Conservation (phyloP, 1,140 invertebrate genomes). For the Drosophila tsacasi region DNA sequence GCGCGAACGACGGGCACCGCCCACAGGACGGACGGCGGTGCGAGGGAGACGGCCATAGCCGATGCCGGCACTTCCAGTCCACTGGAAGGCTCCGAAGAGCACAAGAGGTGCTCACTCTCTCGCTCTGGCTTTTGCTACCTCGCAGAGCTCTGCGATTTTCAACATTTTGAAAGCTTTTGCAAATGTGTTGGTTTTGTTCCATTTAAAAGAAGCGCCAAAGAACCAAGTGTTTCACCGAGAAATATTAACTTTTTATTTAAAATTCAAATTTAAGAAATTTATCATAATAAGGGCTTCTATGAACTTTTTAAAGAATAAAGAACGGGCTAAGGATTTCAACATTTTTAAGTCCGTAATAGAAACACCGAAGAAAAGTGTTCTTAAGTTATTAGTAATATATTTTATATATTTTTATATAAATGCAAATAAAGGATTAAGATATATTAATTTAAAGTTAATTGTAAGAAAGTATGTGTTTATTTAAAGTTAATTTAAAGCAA, state of each 20-base stretch:
- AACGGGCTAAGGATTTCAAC: neutral
- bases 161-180: constrained; percentile 56
- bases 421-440: too few relatives aligned
- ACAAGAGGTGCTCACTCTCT: constrained; percentile 12
- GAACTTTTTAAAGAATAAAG: neutral
- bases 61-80: constrained; percentile 38
- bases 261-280: neutral
- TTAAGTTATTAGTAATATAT: too few relatives aligned
- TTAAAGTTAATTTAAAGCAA: too few relatives aligned
- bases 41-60: constrained; percentile 49
- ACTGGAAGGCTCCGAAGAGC: constrained; percentile 41
- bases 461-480: too few relatives aligned
- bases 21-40: constrained; percentile 48
- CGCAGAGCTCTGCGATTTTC: constrained; percentile 28
- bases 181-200: constrained; percentile 32
- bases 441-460: too few relatives aligned
- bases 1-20: constrained; percentile 50
- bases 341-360: neutral
- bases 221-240: neutral
- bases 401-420: too few relatives aligned
- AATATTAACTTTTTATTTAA: neutral
- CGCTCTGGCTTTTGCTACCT: neutral
- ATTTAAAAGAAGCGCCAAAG: constrained; percentile 54
- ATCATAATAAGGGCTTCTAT: neutral
- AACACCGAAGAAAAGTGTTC: too few relatives aligned